Base-by-base conservation (phyloP, 2,113 vertebrate genomes). In the Aegithalos caudatus region DNA sequence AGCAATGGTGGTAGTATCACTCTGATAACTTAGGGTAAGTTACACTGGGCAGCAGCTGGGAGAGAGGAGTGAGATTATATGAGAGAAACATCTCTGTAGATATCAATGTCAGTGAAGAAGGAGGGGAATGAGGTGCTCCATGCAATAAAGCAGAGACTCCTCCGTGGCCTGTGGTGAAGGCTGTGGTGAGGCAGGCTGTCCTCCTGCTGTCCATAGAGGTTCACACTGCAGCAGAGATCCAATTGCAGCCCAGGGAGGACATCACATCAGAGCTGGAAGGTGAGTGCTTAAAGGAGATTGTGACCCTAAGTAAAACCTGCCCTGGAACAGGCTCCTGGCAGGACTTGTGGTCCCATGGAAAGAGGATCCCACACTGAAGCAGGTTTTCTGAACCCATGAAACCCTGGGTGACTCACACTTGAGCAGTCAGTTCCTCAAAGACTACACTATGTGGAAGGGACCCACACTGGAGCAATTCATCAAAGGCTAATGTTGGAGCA, bases 101-200 rank as follows among this genome's bases (percentile, higher is more conserved):
- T 9, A 53, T 3, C 23, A 14, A 19, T 4, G 14, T 61, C 16
- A 37, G 29, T 48, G 76, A 40, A 88, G 35, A 56, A 81, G 19
- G 16, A 70, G 8, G 2, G 10, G 21, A 5, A 60, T 2, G 7
- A 60, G 9, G 4, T n/a, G 22, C 10, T 61, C 12, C 73, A 61
- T 16, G 16, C 2, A 2, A 18, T 2, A 2, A 27, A 64, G 19
- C 13, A 79, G 53, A 60, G 50, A 29, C 31, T 79, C 14, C 35
- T 5, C 22, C 79, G 28, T 25, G 44, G n/a, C 12, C 7, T 0
- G 0, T 28, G 12, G 31, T 24, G 38, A 72, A 23, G 21, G 45
- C 21, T 20, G 27, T 56, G 14, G 7, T 57, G 29, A 53, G 2
- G 9, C 18, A 40, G 31, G 15, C 9, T 74, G 22, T 40, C 3